Evolutionary conservation across 1,140 invertebrate genomes (phyloP).

Genomic region (Homarus americanus): DNA sequence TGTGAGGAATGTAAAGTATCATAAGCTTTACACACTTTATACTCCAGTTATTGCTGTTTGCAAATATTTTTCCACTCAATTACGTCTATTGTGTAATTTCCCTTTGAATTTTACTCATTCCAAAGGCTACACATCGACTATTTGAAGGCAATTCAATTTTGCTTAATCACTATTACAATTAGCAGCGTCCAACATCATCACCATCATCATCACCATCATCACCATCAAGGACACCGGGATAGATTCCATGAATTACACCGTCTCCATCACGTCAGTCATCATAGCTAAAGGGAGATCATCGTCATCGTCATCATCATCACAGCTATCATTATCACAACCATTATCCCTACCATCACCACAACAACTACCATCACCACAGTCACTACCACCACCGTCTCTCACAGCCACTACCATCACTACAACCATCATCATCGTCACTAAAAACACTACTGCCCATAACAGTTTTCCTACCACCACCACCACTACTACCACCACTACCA

Average conservation of each 20-base stretch:
- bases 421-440: neutral
- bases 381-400: too few species aligned
- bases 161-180: neutral
- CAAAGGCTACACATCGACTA: neutral
- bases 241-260: neutral
- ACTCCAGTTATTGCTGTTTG: too few species aligned
- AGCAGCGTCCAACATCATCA: neutral
- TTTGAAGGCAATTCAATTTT: conserved; percentile 5
- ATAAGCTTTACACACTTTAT: too few species aligned
- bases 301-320: neutral
- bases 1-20: too few species aligned
- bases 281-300: neutral
- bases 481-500: neutral
- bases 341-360: neutral
- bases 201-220: neutral
- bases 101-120: neutral
- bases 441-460: neutral
- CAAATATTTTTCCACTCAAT: too few species aligned
- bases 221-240: too few species aligned
- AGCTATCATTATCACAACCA: neutral
- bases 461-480: neutral
- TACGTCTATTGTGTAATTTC: too few species aligned
- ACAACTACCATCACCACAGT: neutral
- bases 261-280: neutral
- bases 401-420: neutral